Conservation (phyloP, 2,797 vertebrate genomes). For the Coluber constrictor region DNA sequence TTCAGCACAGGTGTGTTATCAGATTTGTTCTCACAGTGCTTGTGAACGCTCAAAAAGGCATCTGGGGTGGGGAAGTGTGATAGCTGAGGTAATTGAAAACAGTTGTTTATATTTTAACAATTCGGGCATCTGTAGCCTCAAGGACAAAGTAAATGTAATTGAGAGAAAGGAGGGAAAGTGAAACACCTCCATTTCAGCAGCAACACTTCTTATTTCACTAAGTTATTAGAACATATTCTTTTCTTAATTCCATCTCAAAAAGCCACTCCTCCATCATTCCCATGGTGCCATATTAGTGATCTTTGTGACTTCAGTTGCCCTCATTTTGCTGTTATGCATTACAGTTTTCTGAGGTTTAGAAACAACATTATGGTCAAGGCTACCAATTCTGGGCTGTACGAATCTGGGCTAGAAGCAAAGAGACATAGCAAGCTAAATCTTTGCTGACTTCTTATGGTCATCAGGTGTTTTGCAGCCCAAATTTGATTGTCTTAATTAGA, state of each 20-base stretch:
- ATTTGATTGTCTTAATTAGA: not conserved
- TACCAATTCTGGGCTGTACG: not conserved
- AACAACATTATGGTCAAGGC: not conserved
- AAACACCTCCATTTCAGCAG: not conserved
- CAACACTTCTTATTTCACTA: not conserved
- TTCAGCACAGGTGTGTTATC: not conserved
- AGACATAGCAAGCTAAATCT: not conserved
- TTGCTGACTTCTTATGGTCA: not conserved
- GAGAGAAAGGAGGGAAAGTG: not conserved
- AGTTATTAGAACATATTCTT: not conserved
- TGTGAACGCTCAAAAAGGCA: not conserved
- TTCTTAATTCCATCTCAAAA: not conserved
- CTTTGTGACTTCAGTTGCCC: not conserved
- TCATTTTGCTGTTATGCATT: not conserved
- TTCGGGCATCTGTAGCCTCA: not conserved
- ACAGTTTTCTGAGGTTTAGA: not conserved
- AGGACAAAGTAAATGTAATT: not conserved
- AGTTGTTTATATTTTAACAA: not conserved
- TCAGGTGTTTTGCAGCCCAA: not conserved
- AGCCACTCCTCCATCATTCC: not conserved
- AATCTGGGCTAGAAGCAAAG: not conserved
- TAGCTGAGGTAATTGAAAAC: conserved; percentile 6
- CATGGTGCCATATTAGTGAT: not conserved
- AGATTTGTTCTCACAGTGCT: not conserved
- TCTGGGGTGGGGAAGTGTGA: not conserved